Evolutionary conservation across 2,888 invertebrate species (phyloP).

Genomic region (Drosophila multiciliata): DNA sequence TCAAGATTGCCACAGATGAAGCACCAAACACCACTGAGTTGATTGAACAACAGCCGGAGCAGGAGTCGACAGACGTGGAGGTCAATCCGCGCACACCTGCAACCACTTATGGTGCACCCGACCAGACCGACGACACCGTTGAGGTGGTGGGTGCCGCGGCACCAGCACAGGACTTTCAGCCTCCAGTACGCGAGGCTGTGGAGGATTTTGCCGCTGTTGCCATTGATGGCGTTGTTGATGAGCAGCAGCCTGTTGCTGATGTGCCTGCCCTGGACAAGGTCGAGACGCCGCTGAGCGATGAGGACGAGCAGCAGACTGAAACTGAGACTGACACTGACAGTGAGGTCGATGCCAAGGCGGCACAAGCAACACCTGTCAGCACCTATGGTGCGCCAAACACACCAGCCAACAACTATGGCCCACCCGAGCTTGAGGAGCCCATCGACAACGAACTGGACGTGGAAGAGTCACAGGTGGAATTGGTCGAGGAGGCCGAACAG

Average conservation of each 20-base stretch:
- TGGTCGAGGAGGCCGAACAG: slow-evolving; percentile 63
- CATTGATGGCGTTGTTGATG: slow-evolving; percentile 51
- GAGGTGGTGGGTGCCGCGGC: slow-evolving; percentile 61
- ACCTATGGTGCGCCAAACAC: slow-evolving; percentile 73
- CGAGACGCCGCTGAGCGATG: slow-evolving; percentile 39
- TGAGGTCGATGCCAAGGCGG: slow-evolving; percentile 42
- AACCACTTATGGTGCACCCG: slow-evolving; percentile 73
- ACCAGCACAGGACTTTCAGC: slow-evolving; percentile 81
- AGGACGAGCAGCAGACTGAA: slow-evolving; percentile 33
- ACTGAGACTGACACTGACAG: slow-evolving; percentile 14
- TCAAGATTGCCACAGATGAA: slow-evolving; percentile 51
- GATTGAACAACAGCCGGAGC: slow-evolving; percentile 33
- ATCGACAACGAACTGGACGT: slow-evolving; percentile 61
- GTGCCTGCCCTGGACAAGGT: slow-evolving; percentile 73
- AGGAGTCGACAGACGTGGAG: slow-evolving; percentile 38
- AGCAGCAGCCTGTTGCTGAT: slow-evolving; percentile 81
- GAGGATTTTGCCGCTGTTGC: slow-evolving; percentile 71
- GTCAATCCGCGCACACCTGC: slow-evolving; percentile 70
- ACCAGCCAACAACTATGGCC: slow-evolving; percentile 75
- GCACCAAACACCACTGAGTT: slow-evolving; percentile 38
- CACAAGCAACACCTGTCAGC: slow-evolving; percentile 51
- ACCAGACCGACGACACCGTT: slow-evolving; percentile 56
- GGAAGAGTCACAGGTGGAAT: slow-evolving; percentile 72
- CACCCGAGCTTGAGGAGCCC: slow-evolving; percentile 58
- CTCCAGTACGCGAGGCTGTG: slow-evolving; percentile 72